phyloP scores from a whole-genome alignment of 2,888 invertebrate genomes.

The Lamellibrachia columna region DNA sequence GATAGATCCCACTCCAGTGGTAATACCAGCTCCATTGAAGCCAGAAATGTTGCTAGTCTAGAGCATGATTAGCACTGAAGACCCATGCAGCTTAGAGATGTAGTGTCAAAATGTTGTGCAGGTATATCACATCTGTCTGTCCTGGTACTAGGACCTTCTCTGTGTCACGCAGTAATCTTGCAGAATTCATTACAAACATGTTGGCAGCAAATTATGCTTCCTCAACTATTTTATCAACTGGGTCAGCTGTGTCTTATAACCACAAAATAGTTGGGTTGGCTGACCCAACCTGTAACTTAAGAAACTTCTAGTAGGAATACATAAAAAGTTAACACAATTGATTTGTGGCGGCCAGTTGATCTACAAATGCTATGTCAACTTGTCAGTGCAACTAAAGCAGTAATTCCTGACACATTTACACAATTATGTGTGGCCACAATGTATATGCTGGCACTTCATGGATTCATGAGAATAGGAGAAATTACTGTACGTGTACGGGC shows the following conservation, averaged over 20 bases:
- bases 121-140: not conserved
- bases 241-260: no score
- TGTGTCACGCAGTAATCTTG: not conserved
- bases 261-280: no score
- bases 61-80: not conserved
- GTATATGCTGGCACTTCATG: not conserved
- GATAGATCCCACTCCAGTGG: not conserved
- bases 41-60: not conserved
- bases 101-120: slow-evolving; percentile 19
- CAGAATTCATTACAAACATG: not conserved
- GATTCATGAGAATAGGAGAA: not conserved
- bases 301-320: slow-evolving; percentile 7
- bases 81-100: slow-evolving; percentile 1
- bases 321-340: not conserved
- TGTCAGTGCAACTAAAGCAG: not conserved
- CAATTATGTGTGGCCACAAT: not conserved
- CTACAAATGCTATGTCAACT: not conserved
- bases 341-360: not conserved
- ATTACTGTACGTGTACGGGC: not conserved
- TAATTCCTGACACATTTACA: not conserved
- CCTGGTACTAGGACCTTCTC: not conserved
- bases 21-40: not conserved
- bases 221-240: no score
- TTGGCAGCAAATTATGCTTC: no score
- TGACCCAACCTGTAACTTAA: not conserved